Evolutionary conservation across 2,113 vertebrate species (phyloP), one percentile per base, ranked within the genome.

Genomic region (Oceanodroma tethys): DNA sequence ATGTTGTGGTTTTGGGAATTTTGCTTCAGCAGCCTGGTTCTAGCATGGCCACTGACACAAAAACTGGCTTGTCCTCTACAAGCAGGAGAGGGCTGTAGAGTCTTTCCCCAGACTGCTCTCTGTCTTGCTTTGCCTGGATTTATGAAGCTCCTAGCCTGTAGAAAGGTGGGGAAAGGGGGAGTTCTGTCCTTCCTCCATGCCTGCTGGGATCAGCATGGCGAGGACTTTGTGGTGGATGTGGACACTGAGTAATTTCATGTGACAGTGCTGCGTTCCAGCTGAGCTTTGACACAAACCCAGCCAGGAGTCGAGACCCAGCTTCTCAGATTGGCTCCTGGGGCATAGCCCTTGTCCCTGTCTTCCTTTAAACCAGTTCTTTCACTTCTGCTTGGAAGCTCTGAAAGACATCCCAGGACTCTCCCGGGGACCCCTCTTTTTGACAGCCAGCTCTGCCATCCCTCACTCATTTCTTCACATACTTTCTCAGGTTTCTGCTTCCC

Each of bases 21-120:
- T 43, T 25, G 7, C 36, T 50, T 42, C 63, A 48, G 38, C n/a
- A 79, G 21, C 48, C 25, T 21, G 25, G 43, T 34, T 63, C 3
- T 11, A 32, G 56, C 19, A 0, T 21, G 53, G 47, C 48, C 81
- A 15, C 58, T 45, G 79, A 3, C 42, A 25, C 48, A n/a, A 4
- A 40, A 53, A 16, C 6, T 16, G 36, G 45, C 4, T 52, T 17
- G 6, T 75, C 10, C 20, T 63, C 36, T 2, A 0, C 0, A 7
- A 65, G 53, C 78, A 52, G 74, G 59, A 80, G 48, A 40, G 50
- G 30, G 47, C 53, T 53, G 84, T 7, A 38, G 52, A 38, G 17
- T 71, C 47, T 52, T 38, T 42, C 19, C 36, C 43, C 29, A 63
- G 20, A 11, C 47, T 60, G 58, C 25, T 60, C 22, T 50, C 14